These are phyloP conservation scores for Pogoniulus pusillus DNA, from an alignment of 2,797 vertebrate genomes.

Conservation along the genomic window DNA sequence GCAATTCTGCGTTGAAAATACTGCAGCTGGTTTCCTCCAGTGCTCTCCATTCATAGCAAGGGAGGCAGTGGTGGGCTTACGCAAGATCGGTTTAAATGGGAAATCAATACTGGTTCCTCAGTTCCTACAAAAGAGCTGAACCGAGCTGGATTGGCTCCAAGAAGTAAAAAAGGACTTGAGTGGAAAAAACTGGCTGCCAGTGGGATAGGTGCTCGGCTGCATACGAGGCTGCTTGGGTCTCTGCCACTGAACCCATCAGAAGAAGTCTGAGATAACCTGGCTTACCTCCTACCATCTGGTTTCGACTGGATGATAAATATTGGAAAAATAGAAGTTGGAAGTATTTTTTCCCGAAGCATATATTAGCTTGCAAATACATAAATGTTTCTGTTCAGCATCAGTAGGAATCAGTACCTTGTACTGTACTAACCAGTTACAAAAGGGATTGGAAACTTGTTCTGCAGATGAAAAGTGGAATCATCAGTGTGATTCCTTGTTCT, in stretches of 20 bases:
- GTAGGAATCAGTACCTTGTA: conserved; percentile 20
- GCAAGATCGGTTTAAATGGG: conserved; percentile 63
- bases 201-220: conserved; percentile 35
- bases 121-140: conserved; percentile 66
- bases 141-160: conserved; percentile 59
- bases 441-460: conserved; percentile 45
- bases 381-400: conserved; percentile 57
- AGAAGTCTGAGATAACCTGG: conserved; percentile 47
- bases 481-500: conserved; percentile 44
- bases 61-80: conserved; percentile 45
- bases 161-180: conserved; percentile 41
- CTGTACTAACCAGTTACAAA: conserved; percentile 28
- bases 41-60: conserved; percentile 15
- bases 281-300: conserved; percentile 59
- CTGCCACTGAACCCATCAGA: conserved; percentile 56
- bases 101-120: conserved; percentile 67
- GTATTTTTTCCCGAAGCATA: background rate
- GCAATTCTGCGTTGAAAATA: conserved; percentile 51
- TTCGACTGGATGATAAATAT: conserved; percentile 49
- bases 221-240: conserved; percentile 28
- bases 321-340: conserved; percentile 58
- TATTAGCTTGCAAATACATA: conserved; percentile 38
- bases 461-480: conserved; percentile 39
- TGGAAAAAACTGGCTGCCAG: conserved; percentile 46
- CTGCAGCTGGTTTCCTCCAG: conserved; percentile 65